These are phyloP conservation scores for Prionace glauca DNA, from an alignment of 2,797 vertebrate genomes.

Conservation along the genomic window DNA sequence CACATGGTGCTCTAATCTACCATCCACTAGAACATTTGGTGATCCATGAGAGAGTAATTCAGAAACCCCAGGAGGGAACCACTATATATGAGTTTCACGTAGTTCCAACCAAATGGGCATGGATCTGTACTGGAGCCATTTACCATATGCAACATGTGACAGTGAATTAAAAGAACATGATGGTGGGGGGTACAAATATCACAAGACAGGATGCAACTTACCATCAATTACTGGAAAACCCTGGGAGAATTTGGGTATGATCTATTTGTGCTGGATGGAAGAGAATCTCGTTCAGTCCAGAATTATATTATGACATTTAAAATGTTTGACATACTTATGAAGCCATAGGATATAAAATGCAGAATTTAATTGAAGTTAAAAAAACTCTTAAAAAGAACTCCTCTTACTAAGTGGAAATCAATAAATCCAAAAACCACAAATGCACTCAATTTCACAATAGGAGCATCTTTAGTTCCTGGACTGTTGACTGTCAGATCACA, in stretches of 20 bases:
- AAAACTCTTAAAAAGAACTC: neutral
- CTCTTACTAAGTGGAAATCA: neutral
- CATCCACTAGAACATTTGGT: neutral
- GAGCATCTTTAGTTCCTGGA: neutral
- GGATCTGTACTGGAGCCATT: neutral
- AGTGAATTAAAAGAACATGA: neutral
- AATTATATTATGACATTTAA: neutral
- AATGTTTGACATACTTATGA: neutral
- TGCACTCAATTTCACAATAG: neutral
- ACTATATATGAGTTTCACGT: neutral
- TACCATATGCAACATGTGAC: neutral
- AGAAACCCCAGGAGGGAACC: neutral
- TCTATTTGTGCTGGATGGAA: neutral
- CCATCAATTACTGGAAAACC: neutral
- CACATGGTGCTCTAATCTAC: neutral
- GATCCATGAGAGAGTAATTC: neutral
- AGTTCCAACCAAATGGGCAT: neutral
- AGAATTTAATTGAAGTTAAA: neutral
- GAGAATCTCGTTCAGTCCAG: neutral
- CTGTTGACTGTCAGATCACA: neutral
- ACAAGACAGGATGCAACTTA: neutral
- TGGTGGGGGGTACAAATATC: neutral
- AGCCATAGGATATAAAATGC: neutral
- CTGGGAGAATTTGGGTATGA: neutral
- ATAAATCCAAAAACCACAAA: neutral